phyloP scores from a whole-genome alignment of 2,113 vertebrate genomes.

The Poicephalus meyeri region DNA sequence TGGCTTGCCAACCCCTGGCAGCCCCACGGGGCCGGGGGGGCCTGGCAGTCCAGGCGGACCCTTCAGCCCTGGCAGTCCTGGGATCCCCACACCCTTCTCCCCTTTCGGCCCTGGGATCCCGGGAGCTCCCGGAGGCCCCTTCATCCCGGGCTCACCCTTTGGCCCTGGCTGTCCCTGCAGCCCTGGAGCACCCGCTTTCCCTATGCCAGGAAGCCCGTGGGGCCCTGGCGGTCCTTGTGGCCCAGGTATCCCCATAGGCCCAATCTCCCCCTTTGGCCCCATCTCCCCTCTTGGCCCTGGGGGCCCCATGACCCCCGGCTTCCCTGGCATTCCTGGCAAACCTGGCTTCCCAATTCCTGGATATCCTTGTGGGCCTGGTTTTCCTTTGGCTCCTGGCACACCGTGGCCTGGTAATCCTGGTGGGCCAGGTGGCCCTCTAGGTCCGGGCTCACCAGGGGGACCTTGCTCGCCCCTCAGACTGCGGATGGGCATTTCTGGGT shows the following conservation, averaged over 20 bases:
- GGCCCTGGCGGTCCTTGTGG: constrained; percentile 87
- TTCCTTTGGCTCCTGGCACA: constrained; percentile 85
- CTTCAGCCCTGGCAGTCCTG: constrained; percentile 89
- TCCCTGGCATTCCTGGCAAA: constrained; percentile 90
- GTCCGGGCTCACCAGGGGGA: constrained; percentile 84
- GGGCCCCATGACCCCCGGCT: constrained; percentile 86
- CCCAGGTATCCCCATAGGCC: constrained; percentile 86
- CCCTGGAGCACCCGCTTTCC: constrained; percentile 88
- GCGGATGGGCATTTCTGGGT: constrained; percentile 79
- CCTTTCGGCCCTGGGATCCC: constrained; percentile 93
- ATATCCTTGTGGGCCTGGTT: constrained; percentile 84
- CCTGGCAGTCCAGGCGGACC: constrained; percentile 87
- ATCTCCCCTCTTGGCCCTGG: constrained; percentile 88
- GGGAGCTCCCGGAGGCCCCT: constrained; percentile 87
- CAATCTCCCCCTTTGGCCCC: constrained; percentile 85
- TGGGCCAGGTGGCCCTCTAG: constrained; percentile 87
- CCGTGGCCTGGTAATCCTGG: constrained; percentile 85
- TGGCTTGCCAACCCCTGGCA: constrained; percentile 90
- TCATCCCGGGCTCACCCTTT: constrained; percentile 92
- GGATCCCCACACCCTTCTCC: constrained; percentile 89
- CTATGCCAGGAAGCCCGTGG: constrained; percentile 88
- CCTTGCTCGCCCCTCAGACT: constrained; percentile 87
- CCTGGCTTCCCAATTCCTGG: constrained; percentile 92
- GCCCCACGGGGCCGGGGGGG: constrained; percentile 84
- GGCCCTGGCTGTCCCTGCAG: constrained; percentile 87